A percentile compares a stretch with the other conserved stretches of the same genome.
phyloP scores from a whole-genome alignment of 2,888 invertebrate genomes.

The Anthoptus insignis region DNA sequence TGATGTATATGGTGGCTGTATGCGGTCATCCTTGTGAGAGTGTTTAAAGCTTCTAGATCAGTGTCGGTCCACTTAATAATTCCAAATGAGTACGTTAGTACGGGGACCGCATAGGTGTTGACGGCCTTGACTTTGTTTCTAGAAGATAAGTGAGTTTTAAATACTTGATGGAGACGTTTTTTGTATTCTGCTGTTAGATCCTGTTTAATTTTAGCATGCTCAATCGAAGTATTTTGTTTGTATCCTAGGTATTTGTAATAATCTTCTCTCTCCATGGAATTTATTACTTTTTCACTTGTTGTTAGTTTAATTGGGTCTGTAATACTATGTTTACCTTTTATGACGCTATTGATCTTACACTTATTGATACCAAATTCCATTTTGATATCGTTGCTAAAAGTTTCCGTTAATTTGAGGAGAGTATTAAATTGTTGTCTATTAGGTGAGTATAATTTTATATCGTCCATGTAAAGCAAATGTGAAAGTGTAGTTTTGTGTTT shows the following conservation, averaged over 20 bases:
- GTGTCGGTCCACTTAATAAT: slow-evolving; percentile 14
- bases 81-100: slow-evolving; percentile 37
- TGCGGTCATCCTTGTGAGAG: not conserved
- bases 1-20: slow-evolving; percentile 1
- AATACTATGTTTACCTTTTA: slow-evolving; percentile 12
- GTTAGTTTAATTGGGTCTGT: slow-evolving; percentile 3
- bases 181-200: slow-evolving; percentile 15
- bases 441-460: slow-evolving; percentile 32
- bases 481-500: not conserved
- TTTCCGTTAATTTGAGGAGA: slow-evolving; percentile 18
- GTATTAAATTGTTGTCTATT: slow-evolving; percentile 15
- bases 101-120: slow-evolving; percentile 33
- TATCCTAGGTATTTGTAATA: slow-evolving; percentile 20
- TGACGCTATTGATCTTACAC: slow-evolving; percentile 37
- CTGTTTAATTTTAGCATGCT: slow-evolving; percentile 6
- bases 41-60: not conserved
- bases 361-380: slow-evolving; percentile 42
- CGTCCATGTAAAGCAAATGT: slow-evolving; percentile 31
- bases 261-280: not conserved
- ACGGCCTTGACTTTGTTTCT: slow-evolving; percentile 24
- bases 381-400: slow-evolving; percentile 31
- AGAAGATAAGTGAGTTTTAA: slow-evolving; percentile 16
- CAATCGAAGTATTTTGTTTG: not conserved
- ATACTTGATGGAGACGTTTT: slow-evolving; percentile 12
- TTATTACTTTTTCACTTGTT: not conserved